Conservation (phyloP, 2,888 invertebrate genomes). For the Mimumesa dahlbomi region DNA sequence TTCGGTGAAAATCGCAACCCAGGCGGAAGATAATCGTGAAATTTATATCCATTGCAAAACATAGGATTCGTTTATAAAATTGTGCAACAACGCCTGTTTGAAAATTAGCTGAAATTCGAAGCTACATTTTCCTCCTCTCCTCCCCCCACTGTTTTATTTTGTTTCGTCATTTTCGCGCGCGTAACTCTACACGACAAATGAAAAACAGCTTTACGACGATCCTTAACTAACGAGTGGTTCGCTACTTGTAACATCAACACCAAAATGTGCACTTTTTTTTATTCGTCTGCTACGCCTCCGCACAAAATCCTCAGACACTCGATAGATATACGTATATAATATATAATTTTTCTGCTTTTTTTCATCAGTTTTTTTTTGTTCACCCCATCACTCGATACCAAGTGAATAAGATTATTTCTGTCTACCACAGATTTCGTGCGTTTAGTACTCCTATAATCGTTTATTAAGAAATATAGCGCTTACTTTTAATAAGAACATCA, state of each 20-base stretch:
- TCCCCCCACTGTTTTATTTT: background rate
- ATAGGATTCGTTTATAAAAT: slow-evolving; percentile 1
- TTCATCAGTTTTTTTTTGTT: slow-evolving; percentile 36
- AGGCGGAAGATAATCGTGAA: too few species aligned
- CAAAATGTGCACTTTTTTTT: slow-evolving; percentile 44
- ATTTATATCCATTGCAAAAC: too few species aligned
- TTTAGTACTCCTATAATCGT: slow-evolving; percentile 52
- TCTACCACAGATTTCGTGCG: slow-evolving; percentile 59
- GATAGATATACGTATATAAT: slow-evolving; percentile 42
- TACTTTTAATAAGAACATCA: slow-evolving; percentile 65
- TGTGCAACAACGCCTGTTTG: too few species aligned
- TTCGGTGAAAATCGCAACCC: background rate
- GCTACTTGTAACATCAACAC: slow-evolving; percentile 45
- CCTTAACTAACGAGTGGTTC: slow-evolving; percentile 33
- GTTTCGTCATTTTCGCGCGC: background rate
- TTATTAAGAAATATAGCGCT: slow-evolving; percentile 61
- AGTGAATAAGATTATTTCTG: slow-evolving; percentile 66
- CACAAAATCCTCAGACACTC: slow-evolving; percentile 30
- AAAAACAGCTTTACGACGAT: slow-evolving; percentile 20
- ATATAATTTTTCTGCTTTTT: slow-evolving; percentile 29
- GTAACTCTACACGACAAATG: slow-evolving; percentile 8
- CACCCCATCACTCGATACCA: slow-evolving; percentile 62
- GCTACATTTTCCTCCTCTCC: background rate
- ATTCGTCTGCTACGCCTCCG: slow-evolving; percentile 29
- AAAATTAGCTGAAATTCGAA: too few species aligned